phyloP scores from a whole-genome alignment of 2,113 vertebrate genomes.

The Serinus canaria region DNA sequence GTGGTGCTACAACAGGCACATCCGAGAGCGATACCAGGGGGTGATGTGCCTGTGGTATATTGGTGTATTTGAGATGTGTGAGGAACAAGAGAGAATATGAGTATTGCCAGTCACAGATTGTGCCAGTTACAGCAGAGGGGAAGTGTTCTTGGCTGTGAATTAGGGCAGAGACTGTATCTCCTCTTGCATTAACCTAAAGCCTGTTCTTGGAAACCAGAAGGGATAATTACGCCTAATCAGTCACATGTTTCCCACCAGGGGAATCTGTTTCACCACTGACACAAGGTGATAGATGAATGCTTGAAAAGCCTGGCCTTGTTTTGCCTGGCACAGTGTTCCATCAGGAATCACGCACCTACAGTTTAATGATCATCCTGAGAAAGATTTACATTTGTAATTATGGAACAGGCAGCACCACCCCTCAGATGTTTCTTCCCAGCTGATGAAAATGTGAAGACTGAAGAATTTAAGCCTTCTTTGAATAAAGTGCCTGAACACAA shows the following conservation, averaged over 20 bases:
- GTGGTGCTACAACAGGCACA: not conserved
- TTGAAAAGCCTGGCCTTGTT: constrained; percentile 36
- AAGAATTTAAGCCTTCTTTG: not conserved
- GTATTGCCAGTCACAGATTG: fast-evolving
- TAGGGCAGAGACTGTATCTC: not conserved
- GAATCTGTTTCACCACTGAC: not conserved
- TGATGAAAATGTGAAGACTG: not conserved
- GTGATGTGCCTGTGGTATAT: not conserved
- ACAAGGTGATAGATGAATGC: not conserved
- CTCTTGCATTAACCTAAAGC: not conserved
- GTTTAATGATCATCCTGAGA: not conserved
- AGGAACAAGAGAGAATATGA: not conserved
- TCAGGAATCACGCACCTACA: not conserved
- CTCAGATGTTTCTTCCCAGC: not conserved
- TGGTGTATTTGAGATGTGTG: not conserved
- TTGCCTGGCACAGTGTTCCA: not conserved
- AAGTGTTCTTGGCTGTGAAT: not conserved
- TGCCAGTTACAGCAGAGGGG: not conserved
- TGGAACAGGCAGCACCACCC: not conserved
- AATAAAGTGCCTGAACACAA: not conserved
- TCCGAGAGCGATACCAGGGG: fast-evolving
- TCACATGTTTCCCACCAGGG: not conserved
- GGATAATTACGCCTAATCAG: constrained; percentile 24
- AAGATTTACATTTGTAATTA: not conserved
- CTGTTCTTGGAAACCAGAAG: constrained; percentile 25